Evolutionary conservation across 1,140 invertebrate genomes (phyloP).

Genomic region (Calephelis virginiensis): DNA sequence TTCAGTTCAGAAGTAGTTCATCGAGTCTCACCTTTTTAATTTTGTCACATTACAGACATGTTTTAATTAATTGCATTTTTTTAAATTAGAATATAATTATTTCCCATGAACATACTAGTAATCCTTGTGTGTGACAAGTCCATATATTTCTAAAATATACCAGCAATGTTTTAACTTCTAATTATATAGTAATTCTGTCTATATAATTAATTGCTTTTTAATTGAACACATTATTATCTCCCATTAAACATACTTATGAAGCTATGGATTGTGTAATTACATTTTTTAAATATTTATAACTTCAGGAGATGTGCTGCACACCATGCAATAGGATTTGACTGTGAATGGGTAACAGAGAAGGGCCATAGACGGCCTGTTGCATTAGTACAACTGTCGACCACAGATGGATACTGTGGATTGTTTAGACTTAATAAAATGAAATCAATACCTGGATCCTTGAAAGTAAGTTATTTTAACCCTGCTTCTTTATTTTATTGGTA

Average conservation of each 20-base stretch:
- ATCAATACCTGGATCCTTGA: slow-evolving; percentile 73
- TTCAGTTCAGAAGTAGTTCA: no score
- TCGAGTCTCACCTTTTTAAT: no score
- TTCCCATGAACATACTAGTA: no score
- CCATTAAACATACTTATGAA: background rate
- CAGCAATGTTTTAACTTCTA: no score
- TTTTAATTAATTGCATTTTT: no score
- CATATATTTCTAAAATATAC: no score
- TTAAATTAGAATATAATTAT: no score
- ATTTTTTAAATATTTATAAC: slow-evolving; percentile 19
- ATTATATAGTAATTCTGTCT: no score
- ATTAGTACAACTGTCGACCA: slow-evolving; percentile 82
- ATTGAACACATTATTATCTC: no score
- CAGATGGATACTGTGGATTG: slow-evolving; percentile 81
- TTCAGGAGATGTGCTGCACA: slow-evolving; percentile 42
- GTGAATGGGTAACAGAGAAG: slow-evolving; percentile 83
- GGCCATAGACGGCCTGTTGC: slow-evolving; percentile 78
- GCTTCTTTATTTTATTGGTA: background rate
- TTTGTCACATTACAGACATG: no score
- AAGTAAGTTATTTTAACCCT: slow-evolving; percentile 38
- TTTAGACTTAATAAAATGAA: slow-evolving; percentile 80
- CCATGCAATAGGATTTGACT: slow-evolving; percentile 83
- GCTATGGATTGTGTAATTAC: background rate
- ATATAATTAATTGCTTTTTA: no score
- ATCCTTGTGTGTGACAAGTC: no score